Base-by-base conservation (phyloP, 2,797 vertebrate genomes). In the Enteromius paludinosus region DNA sequence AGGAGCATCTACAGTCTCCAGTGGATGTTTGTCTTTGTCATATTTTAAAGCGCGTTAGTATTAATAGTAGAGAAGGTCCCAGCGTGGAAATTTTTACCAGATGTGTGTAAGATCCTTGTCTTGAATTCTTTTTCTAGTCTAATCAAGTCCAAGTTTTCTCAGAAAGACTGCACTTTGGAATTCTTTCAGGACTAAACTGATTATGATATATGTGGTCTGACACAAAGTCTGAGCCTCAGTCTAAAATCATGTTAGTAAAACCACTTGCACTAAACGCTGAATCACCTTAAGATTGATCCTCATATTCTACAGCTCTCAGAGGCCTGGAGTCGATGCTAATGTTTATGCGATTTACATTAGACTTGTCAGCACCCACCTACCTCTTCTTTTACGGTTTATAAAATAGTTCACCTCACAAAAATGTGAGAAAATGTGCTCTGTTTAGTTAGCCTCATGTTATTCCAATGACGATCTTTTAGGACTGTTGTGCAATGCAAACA, bases 171-270 rank as follows among this genome's bases (percentile, higher is more conserved):
- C 7, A 41, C 33, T 73, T 66, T 52, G 30, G 56, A 69, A 28
- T 30, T 54, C 9, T 35, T 49, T 54, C 45, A 54, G 8, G 4
- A 38, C 61, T 78, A 9, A 68, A 68, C 66, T 85, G 87, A 90
- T 88, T 89, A 81, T 84, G 85, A 88, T 86, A 87, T 85, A 85
- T 88, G 84, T 81, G 86, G 88, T 90, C 84, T 79, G 87, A 87
- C 87, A 79, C 75, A 68, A 86, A 84, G 68, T 64, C 54, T 59
- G 82, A 90, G 61, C 69, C 79, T 73, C n/a, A 30, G 33, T 35
- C 41, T 77, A 68, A 64, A 66, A 18, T 85, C 25, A 33, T 80
- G 71, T 89, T 87, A 89, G 87, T 73, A 73, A 85, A 88, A 86
- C 83, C 76, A 79, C 86, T 79, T 85, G 78, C 85, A 82, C 71